These are phyloP conservation scores for Euzophera pinguis DNA, from an alignment of 2,888 invertebrate genomes.

Conservation along the genomic window DNA sequence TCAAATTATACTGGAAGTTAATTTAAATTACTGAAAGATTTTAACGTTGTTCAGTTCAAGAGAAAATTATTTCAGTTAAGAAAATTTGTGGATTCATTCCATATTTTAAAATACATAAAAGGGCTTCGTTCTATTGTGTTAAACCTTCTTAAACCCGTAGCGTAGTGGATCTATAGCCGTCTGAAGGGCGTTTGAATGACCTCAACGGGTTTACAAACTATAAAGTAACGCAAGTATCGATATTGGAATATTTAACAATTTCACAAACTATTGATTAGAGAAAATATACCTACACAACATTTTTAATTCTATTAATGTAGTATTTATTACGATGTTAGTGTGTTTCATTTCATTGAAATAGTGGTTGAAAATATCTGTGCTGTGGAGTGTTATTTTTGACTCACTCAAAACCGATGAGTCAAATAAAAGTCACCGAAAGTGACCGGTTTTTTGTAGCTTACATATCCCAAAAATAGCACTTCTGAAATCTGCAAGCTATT, in stretches of 20 bases:
- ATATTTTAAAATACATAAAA: neutral
- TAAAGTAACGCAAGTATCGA: too few species aligned
- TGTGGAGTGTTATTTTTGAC: neutral
- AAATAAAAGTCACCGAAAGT: neutral
- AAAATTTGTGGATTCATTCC: neutral
- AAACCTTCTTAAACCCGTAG: neutral
- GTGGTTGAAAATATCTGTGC: too few species aligned
- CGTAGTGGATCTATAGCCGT: neutral
- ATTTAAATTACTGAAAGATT: neutral
- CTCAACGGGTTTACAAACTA: neutral
- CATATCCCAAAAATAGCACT: too few species aligned
- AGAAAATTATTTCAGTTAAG: neutral
- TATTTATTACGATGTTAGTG: too few species aligned
- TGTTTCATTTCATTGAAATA: too few species aligned
- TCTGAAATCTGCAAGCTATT: too few species aligned
- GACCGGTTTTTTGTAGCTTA: neutral
- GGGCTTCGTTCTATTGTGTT: neutral
- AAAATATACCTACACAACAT: too few species aligned
- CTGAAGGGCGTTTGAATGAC: neutral
- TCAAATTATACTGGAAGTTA: constrained; percentile 12
- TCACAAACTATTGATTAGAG: too few species aligned
- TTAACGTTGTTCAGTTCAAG: neutral
- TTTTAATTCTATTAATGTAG: too few species aligned
- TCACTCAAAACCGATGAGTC: too few species aligned
- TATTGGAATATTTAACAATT: too few species aligned